Evolutionary conservation across 2,888 invertebrate genomes (phyloP).

Genomic region (Rhagophthalmus giganteus): DNA sequence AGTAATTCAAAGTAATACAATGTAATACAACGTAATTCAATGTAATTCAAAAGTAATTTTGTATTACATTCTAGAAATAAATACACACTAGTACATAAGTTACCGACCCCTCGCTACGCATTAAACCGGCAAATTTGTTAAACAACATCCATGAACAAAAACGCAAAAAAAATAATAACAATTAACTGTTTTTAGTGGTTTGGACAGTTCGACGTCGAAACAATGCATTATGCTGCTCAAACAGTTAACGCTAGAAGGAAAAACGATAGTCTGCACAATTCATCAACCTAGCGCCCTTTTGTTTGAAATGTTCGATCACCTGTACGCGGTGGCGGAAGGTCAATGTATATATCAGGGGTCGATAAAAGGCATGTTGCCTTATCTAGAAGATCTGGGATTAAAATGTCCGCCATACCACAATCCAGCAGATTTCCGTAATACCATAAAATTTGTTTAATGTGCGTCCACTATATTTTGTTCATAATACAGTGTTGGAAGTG

Average conservation of each 20-base stretch:
- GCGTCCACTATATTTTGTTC: slow-evolving; percentile 1
- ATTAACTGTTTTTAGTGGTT: slow-evolving; percentile 62
- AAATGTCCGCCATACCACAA: slow-evolving; percentile 87
- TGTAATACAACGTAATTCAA: too few relatives aligned
- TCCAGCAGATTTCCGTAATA: slow-evolving; percentile 84
- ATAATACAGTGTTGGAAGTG: slow-evolving; percentile 73
- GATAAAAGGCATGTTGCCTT: slow-evolving; percentile 74
- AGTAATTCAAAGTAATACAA: too few relatives aligned
- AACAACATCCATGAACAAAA: too few relatives aligned
- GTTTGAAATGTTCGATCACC: slow-evolving; percentile 85
- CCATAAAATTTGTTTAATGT: too few relatives aligned
- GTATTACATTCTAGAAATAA: too few relatives aligned
- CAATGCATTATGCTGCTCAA: slow-evolving; percentile 81
- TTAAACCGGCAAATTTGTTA: too few relatives aligned
- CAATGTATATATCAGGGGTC: slow-evolving; percentile 80
- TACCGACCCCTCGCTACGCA: too few relatives aligned
- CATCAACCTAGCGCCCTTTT: slow-evolving; percentile 89
- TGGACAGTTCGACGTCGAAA: slow-evolving; percentile 81
- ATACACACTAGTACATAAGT: too few relatives aligned
- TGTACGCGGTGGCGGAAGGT: slow-evolving; percentile 82
- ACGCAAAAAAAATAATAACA: too few relatives aligned
- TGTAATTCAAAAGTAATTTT: too few relatives aligned
- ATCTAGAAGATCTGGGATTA: slow-evolving; percentile 69
- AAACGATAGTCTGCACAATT: slow-evolving; percentile 85
- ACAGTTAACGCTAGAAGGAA: slow-evolving; percentile 78